Evolutionary conservation across 2,797 vertebrate genomes (phyloP), one percentile per base, ranked within the genome.

Genomic region (Epinephelus malabaricus): DNA sequence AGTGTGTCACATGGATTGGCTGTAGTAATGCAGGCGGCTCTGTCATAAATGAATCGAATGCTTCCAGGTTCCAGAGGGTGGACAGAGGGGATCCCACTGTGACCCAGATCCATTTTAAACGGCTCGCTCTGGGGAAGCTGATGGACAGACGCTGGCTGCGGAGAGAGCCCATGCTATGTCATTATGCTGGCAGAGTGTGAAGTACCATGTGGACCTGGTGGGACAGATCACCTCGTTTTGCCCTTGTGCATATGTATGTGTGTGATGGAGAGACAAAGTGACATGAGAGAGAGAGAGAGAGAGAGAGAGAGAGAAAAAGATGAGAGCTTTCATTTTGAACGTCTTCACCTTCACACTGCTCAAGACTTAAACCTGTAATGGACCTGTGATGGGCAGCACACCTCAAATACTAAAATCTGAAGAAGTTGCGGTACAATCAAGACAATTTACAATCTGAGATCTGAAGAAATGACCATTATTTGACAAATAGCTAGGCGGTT

Each of bases 61-160:
- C 89, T 81, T 82, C 82, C 82, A 73, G 88, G 82, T 88, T 89
- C 78, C 82, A 38, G 85, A 40, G 82, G 81, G 82, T 6, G 82
- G 91, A 90, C 78, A 49, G 85, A 86, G 86, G 87, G 86, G 86
- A 88, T 87, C 89, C 88, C 83, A 89, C 85, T 92, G 89, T 92
- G 91, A 92, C 93, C 92, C 82, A 92, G 90, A 92, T 94, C 91
- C 91, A 90, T 91, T 88, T 90, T 89, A 92, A 93, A 92, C 56
- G 78, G 23, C 78, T 89, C 72, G 19, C 90, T 90, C 82, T 65
- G 78, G 87, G 90, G 76, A 81, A 78, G 81, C 85, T 84, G 86
- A 87, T 3, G 87, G 88, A 89, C 89, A 85, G 85, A 89, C 62
- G 83, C 76, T n/a, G 76, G 81, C 78, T 14, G 53, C 3, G 11